Base-by-base conservation (phyloP, 1,140 invertebrate species). In the Listronotus bonariensis region DNA sequence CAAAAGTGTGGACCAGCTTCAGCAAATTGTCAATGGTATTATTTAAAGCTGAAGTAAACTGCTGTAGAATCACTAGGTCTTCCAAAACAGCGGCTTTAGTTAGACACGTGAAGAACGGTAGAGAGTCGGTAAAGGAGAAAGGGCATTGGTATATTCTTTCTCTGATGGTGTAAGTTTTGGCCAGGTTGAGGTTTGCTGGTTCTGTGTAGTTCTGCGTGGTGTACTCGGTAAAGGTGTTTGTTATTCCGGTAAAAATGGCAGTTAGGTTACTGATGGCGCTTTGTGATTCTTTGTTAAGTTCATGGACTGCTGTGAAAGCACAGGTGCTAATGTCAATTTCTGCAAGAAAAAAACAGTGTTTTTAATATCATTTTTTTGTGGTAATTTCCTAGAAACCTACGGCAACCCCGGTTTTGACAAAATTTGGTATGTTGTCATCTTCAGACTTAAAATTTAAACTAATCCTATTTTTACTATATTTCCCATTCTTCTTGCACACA, bases 101-200 rank as follows among this genome's bases (percentile, higher is more conserved):
- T 0, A 58, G 56, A n/a, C 56, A 58, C 17, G 32, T 1, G 12
- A 46, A 58, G 34, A 58, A 58, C 2, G 56, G 56, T 1, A 14
- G 7, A 36, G 46, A 58, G 34, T 48, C 43, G n/a, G 56, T 58
- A 20, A 48, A 58, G 9, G 41, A 43, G 14, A 58, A 58, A 1
- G 56, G 56, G 10, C 56, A 58, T 12, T 46, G 38, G 56, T 58
- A 58, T 12, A 58, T 58, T 36, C 56, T 32, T 18, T 58, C 45
- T 15, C 56, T n/a, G 14, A 58, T 48, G 9, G 42, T 58, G 43
- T 58, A 58, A 40, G 20, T 58, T 48, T 34, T 58, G 6, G 20
- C 42, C 34, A 58, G 12, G n/a, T 15, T 46, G 3, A 8, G 10
- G 5, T 48, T 9, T n/a, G 56, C 42, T 7, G 56, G 56, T 10